A percentile compares a stretch with the other conserved stretches of the same genome.
Conservation (phyloP, 2,797 vertebrate genomes). For the Setipinna tenuifilis region DNA sequence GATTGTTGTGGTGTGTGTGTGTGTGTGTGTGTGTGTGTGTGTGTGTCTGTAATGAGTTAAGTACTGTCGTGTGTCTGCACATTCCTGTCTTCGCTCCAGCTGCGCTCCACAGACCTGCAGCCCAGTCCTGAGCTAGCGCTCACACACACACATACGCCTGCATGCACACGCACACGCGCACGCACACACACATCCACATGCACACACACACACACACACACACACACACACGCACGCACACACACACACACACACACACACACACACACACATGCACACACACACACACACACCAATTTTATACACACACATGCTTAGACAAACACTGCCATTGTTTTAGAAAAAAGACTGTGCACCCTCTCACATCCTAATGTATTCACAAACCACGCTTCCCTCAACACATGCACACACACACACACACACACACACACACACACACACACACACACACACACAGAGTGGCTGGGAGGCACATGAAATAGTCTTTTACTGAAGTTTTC, state of each 20-base stretch:
- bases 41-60: conserved; percentile 20
- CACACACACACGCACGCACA: too few relatives aligned
- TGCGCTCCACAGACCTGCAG: conserved; percentile 50
- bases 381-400: background rate
- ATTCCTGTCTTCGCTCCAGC: conserved; percentile 68
- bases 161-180: background rate
- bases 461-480: conserved; percentile 44
- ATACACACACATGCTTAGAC: background rate
- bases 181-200: too few relatives aligned
- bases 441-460: conserved; percentile 30
- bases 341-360: background rate
- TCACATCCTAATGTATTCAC: background rate
- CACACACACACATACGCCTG: background rate
- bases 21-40: conserved; percentile 38
- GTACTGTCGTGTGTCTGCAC: conserved; percentile 53
- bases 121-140: conserved; percentile 27
- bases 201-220: conserved; percentile 24
- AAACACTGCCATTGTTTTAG: background rate
- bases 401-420: background rate
- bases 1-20: conserved; percentile 12
- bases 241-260: conserved; percentile 25
- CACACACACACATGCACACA: background rate
- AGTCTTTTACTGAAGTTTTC: conserved; percentile 56
- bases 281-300: background rate
- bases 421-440: conserved; percentile 27